These are phyloP conservation scores for Erebia palarica DNA, from an alignment of 2,888 invertebrate genomes.

Conservation along the genomic window DNA sequence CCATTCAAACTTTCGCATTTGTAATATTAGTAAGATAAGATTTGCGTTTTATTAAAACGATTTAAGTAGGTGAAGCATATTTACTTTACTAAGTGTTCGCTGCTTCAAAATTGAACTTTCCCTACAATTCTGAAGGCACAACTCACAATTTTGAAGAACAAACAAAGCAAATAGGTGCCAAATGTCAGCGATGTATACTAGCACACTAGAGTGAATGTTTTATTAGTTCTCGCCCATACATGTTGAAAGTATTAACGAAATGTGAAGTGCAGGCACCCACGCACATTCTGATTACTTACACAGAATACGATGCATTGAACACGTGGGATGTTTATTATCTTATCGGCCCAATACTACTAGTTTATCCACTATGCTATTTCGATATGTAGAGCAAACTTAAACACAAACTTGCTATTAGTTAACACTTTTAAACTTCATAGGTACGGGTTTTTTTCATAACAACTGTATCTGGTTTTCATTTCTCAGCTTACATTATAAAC, in stretches of 20 bases:
- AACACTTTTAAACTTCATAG: constrained; percentile 16
- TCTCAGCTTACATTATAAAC: constrained; percentile 10
- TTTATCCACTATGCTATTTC: constrained; percentile 26
- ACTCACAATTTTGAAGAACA: constrained; percentile 28
- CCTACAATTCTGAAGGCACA: constrained; percentile 15
- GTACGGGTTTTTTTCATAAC: constrained; percentile 12
- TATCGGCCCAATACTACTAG: constrained; percentile 57
- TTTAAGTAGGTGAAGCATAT: not conserved
- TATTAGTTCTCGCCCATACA: constrained; percentile 63
- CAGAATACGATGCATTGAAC: constrained; percentile 43
- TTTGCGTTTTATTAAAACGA: not conserved
- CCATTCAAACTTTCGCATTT: too few relatives aligned
- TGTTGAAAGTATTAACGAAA: constrained; percentile 69
- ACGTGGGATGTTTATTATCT: constrained; percentile 74
- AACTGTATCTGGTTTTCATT: constrained; percentile 18
- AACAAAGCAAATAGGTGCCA: constrained; percentile 46
- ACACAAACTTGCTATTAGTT: constrained; percentile 16
- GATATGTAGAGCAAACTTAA: constrained; percentile 23
- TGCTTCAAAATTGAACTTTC: constrained; percentile 10
- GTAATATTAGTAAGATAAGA: too few relatives aligned
- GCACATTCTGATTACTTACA: constrained; percentile 46
- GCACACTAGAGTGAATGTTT: constrained; percentile 56
- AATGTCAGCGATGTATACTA: constrained; percentile 42
- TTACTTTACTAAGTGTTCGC: not conserved
- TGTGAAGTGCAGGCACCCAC: constrained; percentile 67